Evolutionary conservation across 2,797 vertebrate genomes (phyloP).

Genomic region (Falco columbarius): DNA sequence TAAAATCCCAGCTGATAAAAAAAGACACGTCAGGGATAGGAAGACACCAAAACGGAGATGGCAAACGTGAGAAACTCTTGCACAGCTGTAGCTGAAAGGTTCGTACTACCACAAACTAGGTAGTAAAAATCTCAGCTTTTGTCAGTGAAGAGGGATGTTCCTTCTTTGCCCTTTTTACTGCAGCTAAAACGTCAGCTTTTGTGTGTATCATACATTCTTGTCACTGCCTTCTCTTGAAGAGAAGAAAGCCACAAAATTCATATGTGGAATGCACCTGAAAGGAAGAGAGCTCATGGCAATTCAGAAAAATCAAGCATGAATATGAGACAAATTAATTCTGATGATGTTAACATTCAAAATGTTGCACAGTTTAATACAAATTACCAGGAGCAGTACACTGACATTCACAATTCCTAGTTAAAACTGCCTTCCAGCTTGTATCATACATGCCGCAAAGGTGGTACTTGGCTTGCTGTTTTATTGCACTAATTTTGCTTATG

Average conservation of each 20-base stretch:
- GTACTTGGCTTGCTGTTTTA: not conserved
- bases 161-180: not conserved
- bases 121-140: not conserved
- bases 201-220: not conserved
- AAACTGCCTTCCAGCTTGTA: not conserved
- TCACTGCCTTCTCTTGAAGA: not conserved
- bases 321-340: not conserved
- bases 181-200: not conserved
- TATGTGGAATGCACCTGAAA: not conserved
- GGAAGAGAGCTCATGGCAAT: not conserved
- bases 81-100: not conserved
- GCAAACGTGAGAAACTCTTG: not conserved
- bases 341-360: not conserved
- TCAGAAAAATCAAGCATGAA: not conserved
- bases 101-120: not conserved
- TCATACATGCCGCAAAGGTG: not conserved
- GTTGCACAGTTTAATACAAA: not conserved
- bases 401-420: not conserved
- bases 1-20: not conserved
- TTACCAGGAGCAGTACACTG: not conserved
- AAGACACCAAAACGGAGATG: not conserved
- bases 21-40: not conserved
- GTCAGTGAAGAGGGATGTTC: not conserved
- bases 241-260: not conserved
- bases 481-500: not conserved